Evolutionary conservation across 2,888 invertebrate genomes (phyloP).

Genomic region (Andrena hattorfiana): DNA sequence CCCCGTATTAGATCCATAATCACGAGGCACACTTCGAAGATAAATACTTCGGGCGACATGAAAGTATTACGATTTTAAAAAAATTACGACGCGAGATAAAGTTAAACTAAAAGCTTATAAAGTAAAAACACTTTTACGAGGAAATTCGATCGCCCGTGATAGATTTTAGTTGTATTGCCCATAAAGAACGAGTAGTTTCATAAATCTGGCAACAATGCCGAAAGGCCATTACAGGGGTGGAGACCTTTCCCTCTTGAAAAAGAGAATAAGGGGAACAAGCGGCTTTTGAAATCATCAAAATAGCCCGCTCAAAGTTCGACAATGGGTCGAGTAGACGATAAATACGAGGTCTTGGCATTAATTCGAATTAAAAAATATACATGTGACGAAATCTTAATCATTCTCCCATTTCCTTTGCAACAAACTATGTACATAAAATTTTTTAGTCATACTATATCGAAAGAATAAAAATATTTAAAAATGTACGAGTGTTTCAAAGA

Average conservation of each 20-base stretch:
- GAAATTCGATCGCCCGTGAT: background rate
- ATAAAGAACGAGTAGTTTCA: slow-evolving; percentile 32
- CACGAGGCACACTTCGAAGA: background rate
- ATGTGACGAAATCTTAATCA: background rate
- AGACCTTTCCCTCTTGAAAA: slow-evolving; percentile 69
- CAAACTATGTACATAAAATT: background rate
- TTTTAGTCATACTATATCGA: background rate
- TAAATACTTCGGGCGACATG: background rate
- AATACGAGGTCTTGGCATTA: background rate
- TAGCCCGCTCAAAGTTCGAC: slow-evolving; percentile 38
- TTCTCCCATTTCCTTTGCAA: background rate
- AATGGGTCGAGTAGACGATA: slow-evolving; percentile 18
- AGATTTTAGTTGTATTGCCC: slow-evolving; percentile 8
- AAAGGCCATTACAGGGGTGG: slow-evolving; percentile 74
- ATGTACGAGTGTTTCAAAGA: background rate
- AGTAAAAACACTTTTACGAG: background rate
- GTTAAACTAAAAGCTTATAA: background rate
- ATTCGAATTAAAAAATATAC: background rate
- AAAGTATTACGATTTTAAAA: background rate
- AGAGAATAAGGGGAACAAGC: slow-evolving; percentile 60
- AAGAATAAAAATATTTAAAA: background rate
- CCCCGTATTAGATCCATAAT: background rate
- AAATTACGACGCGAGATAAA: background rate
- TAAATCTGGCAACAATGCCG: slow-evolving; percentile 75
- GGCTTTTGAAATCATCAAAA: slow-evolving; percentile 61